Conservation (phyloP, 2,113 vertebrate species). For the Semicossyphus pulcher region DNA sequence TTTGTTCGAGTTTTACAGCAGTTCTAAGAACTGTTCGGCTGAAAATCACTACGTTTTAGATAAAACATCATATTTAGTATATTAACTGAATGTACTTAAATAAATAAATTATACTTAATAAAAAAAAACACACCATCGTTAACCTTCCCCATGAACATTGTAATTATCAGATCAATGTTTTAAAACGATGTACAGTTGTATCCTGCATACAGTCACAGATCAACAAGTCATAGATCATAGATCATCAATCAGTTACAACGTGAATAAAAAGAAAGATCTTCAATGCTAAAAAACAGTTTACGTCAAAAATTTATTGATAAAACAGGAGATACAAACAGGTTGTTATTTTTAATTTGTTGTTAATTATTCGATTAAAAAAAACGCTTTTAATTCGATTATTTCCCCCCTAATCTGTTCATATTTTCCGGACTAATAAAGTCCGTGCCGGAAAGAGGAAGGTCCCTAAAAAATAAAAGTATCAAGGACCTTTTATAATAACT, state of each 20-base stretch:
- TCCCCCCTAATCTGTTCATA: too few species aligned
- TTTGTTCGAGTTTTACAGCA: neutral
- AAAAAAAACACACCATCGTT: too few species aligned
- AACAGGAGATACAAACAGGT: neutral
- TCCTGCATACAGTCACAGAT: neutral
- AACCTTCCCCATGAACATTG: too few species aligned
- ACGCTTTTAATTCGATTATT: too few species aligned
- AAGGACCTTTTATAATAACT: neutral
- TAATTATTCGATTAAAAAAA: too few species aligned
- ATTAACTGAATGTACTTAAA: too few species aligned
- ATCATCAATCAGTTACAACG: neutral
- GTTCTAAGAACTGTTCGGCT: neutral
- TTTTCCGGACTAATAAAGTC: neutral
- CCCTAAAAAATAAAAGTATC: neutral
- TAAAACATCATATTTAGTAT: too few species aligned
- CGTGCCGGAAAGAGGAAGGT: neutral
- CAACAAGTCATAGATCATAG: neutral
- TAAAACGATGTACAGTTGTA: too few species aligned
- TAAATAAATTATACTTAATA: too few species aligned
- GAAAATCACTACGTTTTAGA: neutral
- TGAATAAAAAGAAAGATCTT: neutral
- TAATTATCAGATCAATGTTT: too few species aligned
- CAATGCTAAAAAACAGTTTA: neutral
- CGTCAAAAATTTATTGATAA: neutral
- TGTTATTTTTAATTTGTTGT: too few species aligned